A percentile compares a stretch with the other conserved stretches of the same genome.
Conservation (phyloP, 2,113 vertebrate genomes). For the zebrafish (Danio rerio) region GRCz12tu NC_133179.1:4979501-4980000, state of each 20-base stretch:
- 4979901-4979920: slow-evolving; percentile 55
- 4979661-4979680: slow-evolving; percentile 81
- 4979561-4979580: not conserved
- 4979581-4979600: slow-evolving; percentile 28
- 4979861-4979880: too few relatives aligned
- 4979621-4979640: slow-evolving; percentile 55
- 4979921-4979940: slow-evolving; percentile 76
- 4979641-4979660: slow-evolving; percentile 67
- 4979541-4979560: not conserved
- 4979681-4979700: slow-evolving; percentile 69
- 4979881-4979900: not conserved
- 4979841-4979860: slow-evolving; percentile 10
- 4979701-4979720: slow-evolving; percentile 79
- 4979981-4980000: slow-evolving; percentile 42
- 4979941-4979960: slow-evolving; percentile 78
- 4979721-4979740: slow-evolving; percentile 77
- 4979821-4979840: not conserved
- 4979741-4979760: slow-evolving; percentile 64
- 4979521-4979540: slow-evolving; percentile 6
- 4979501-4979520: slow-evolving; percentile 49
- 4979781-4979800: slow-evolving; percentile 21
- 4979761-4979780: slow-evolving; percentile 55
- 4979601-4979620: slow-evolving; percentile 57
- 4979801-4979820: not conserved
- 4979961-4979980: slow-evolving; percentile 56